phyloP scores from a whole-genome alignment of 2,113 vertebrate genomes.

The Anguilla japonica region DNA sequence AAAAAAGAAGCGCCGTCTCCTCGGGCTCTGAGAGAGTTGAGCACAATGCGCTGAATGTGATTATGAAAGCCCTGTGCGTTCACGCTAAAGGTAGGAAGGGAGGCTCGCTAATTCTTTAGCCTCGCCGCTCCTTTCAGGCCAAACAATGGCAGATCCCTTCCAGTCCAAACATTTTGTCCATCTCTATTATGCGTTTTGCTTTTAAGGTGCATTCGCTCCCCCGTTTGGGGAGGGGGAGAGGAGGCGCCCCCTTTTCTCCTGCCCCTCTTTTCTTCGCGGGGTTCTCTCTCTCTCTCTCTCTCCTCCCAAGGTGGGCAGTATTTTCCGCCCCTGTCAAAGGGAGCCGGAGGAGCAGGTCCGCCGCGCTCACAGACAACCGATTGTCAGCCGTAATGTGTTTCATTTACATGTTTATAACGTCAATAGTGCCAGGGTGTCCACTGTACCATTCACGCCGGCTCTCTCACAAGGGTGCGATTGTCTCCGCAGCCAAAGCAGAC shows the following conservation, averaged over 20 bases:
- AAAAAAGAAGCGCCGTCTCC: conserved; percentile 24
- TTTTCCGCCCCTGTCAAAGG: conserved; percentile 76
- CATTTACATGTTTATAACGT: conserved; percentile 93
- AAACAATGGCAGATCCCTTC: conserved; percentile 80
- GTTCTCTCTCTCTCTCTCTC: conserved; percentile 30
- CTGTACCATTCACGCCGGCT: conserved; percentile 85
- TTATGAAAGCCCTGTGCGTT: conserved; percentile 63
- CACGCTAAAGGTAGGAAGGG: conserved; percentile 63
- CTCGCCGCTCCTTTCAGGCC: conserved; percentile 63
- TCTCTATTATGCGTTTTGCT: conserved; percentile 78
- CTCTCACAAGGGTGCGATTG: conserved; percentile 89
- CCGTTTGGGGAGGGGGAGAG: conserved; percentile 65
- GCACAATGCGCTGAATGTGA: conserved; percentile 50
- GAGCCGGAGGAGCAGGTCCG: conserved; percentile 75
- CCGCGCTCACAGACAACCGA: conserved; percentile 86
- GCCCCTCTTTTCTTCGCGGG: conserved; percentile 55
- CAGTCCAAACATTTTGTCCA: conserved; percentile 82
- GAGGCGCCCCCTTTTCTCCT: conserved; percentile 63
- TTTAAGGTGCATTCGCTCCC: conserved; percentile 85
- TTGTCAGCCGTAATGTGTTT: conserved; percentile 89
- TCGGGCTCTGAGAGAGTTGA: conserved; percentile 45
- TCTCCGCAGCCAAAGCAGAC: conserved; percentile 85
- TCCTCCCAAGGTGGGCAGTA: conserved; percentile 83
- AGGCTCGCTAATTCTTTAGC: conserved; percentile 50
- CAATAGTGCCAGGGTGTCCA: conserved; percentile 87